A percentile compares a stretch with the other conserved stretches of the same genome.
Evolutionary conservation across 2,888 invertebrate genomes (phyloP).

Genomic region (Megaustenia siamemsis): DNA sequence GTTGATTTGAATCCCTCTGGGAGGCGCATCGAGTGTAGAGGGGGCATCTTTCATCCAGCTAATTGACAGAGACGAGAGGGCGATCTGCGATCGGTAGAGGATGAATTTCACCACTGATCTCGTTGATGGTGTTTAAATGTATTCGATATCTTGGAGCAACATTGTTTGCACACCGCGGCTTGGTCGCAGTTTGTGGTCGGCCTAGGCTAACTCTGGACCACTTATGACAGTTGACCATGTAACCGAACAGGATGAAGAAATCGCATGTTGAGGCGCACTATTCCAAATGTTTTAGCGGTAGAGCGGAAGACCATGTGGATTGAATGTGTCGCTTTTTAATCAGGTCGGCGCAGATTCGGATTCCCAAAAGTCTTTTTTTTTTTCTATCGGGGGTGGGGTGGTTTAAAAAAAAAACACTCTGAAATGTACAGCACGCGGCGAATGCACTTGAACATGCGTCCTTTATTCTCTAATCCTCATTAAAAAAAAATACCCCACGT

Average conservation of each 20-base stretch:
- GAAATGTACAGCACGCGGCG: too few relatives aligned
- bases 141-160: conserved; percentile 16
- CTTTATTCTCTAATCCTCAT: too few relatives aligned
- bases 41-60: conserved; percentile 37
- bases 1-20: conserved; percentile 23
- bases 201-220: not conserved
- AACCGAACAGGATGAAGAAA: not conserved
- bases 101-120: conserved; percentile 48
- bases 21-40: conserved; percentile 35
- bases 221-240: not conserved
- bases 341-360: too few relatives aligned
- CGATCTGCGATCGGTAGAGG: conserved; percentile 35
- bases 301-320: too few relatives aligned
- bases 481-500: too few relatives aligned
- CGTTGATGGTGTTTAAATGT: conserved; percentile 27
- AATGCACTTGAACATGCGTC: too few relatives aligned
- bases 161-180: not conserved
- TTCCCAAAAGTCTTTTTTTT: too few relatives aligned
- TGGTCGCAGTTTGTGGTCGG: not conserved
- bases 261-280: not conserved
- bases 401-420: too few relatives aligned
- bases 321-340: too few relatives aligned
- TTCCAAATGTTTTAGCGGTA: too few relatives aligned
- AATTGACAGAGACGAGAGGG: conserved; percentile 37
- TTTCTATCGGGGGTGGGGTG: too few relatives aligned